phyloP scores from a whole-genome alignment of 2,797 vertebrate species.

The Otus scops region DNA sequence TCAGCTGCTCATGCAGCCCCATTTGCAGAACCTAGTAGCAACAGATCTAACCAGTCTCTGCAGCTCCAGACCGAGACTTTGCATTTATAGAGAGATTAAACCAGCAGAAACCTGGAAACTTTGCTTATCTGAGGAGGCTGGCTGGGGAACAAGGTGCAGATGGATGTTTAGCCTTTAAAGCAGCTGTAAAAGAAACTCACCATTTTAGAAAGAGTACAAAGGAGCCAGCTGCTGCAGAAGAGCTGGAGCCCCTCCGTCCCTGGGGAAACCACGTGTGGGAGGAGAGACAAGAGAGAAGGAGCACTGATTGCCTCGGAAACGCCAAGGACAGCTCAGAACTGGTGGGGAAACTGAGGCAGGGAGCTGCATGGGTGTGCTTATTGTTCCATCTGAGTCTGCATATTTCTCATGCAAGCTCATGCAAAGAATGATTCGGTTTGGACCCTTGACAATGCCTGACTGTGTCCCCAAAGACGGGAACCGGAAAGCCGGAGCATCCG shows the following conservation, averaged over 20 bases:
- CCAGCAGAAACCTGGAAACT: not conserved
- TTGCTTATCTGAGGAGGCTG: not conserved
- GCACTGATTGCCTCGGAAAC: not conserved
- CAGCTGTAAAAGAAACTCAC: not conserved
- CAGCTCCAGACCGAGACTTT: not conserved
- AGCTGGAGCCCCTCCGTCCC: not conserved
- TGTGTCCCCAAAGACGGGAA: not conserved
- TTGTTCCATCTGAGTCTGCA: not conserved
- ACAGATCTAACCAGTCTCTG: not conserved
- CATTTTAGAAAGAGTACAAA: not conserved
- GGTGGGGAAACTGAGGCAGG: conserved; percentile 9
- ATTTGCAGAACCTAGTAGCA: not conserved
- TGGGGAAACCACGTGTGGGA: not conserved
- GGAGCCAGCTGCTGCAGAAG: not conserved
- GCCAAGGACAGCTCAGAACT: not conserved
- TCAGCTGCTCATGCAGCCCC: not conserved
- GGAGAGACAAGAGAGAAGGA: not conserved
- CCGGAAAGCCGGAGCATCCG: not conserved
- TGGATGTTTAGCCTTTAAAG: not conserved
- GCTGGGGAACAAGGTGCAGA: not conserved
- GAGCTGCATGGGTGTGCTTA: not conserved
- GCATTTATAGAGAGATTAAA: not conserved
- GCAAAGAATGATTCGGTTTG: not conserved
- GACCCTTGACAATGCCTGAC: not conserved
- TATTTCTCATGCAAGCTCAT: not conserved